Base-by-base conservation (phyloP, 2,113 vertebrate species). In the Mionectes macconnelli region DNA sequence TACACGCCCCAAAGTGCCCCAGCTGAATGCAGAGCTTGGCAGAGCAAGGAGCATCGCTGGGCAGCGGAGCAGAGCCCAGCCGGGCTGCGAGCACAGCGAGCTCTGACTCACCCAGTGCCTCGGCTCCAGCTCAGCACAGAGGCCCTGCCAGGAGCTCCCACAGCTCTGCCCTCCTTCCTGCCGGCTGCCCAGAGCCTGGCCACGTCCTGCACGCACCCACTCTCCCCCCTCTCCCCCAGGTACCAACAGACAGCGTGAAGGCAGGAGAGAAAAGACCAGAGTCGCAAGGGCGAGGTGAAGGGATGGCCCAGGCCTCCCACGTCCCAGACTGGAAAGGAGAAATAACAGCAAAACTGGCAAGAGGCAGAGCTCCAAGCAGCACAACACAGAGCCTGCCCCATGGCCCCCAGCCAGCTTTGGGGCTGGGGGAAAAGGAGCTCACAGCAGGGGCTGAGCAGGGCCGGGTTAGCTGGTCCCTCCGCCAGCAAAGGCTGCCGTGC, bases 401-500 rank as follows among this genome's bases (percentile, higher is more conserved):
- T 59, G 89, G 95, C 84, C 72, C 64, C 60, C 45, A 47, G 86
- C 86, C 95, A 94, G 91, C 25, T 35, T 22, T 45, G 56, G 64
- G 73, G 35, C 73, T 62, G 49, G 59, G 87, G 83, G 10, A 62
- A 53, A 83, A 91, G 63, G 63, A 85, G 76, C 67, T 42, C 57
- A 8, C 80, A 86, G 92, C 87, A 73, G 84, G 83, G 18, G 0
- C 79, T n/a, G 53, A 80, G 78, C 56, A 13, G 62, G 57, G 70
- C 87, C 0, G 13, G 74, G 68, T 27, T 40, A 35, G 89, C 87
- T 27, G 69, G 55, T 93, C 68, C 64, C 64, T 37, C 79, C 0
- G 7, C 93, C 89, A 94, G 80, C 59, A 59, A 73, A 84, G 89
- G 68, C 93, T 94, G 94, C 89, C 8, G n/a, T 72, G 90, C 94